These are phyloP conservation scores for Apamea anceps DNA, from an alignment of 2,888 invertebrate genomes.

Conservation along the genomic window DNA sequence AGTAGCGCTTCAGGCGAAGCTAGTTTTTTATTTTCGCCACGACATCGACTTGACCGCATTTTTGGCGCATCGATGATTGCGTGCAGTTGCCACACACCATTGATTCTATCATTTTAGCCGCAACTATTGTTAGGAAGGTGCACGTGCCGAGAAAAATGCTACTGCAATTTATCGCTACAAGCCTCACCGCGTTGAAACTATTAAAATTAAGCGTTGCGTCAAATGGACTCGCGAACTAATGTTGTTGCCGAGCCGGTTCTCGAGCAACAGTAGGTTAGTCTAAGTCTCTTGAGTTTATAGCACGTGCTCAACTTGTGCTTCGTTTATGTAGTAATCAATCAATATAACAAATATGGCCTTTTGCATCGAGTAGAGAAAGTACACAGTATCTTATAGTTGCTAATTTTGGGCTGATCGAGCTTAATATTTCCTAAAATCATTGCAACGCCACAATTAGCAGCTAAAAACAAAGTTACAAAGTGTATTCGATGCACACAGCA, in stretches of 20 bases:
- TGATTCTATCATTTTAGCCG: slow-evolving; percentile 70
- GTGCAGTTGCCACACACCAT: slow-evolving; percentile 72
- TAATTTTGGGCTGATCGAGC: background rate
- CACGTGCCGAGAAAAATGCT: slow-evolving; percentile 77
- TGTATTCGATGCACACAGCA: slow-evolving; percentile 37
- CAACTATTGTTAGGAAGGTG: slow-evolving; percentile 64
- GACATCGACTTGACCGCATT: slow-evolving; percentile 67
- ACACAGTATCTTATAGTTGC: background rate
- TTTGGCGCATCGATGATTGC: slow-evolving; percentile 52
- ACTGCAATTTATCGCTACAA: slow-evolving; percentile 75
- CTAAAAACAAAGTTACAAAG: slow-evolving; percentile 1
- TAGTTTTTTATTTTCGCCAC: slow-evolving; percentile 65
- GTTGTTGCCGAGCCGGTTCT: slow-evolving; percentile 56
- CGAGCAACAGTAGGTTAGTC: slow-evolving; percentile 37
- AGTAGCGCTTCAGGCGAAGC: slow-evolving; percentile 32
- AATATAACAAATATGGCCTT: background rate
- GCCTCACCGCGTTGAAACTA: slow-evolving; percentile 77
- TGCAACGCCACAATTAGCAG: background rate
- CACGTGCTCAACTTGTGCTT: slow-evolving; percentile 29
- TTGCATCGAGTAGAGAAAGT: background rate
- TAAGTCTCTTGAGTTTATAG: slow-evolving; percentile 15
- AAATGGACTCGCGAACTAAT: slow-evolving; percentile 58
- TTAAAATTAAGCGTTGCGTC: slow-evolving; percentile 73
- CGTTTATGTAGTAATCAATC: background rate
- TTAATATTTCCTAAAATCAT: background rate